Percentiles rank a stretch among this genome's conserved stretches.
phyloP scores from a whole-genome alignment of 2,797 vertebrate species.

The Eulemur albifrons region DNA sequence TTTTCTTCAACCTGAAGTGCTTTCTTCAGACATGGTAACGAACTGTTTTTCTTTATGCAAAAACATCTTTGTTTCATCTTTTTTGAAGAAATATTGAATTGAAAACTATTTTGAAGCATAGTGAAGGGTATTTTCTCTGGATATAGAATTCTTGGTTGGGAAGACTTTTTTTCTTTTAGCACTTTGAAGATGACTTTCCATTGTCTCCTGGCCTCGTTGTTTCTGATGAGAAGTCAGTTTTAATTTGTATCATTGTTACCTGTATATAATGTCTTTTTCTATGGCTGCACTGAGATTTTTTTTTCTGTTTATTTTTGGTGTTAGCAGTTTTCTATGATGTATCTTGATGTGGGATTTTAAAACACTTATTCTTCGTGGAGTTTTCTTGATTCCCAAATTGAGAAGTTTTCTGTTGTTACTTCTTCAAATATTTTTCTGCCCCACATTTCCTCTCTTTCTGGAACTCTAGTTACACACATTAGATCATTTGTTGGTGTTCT shows the following conservation, averaged over 20 bases:
- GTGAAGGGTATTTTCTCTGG: not conserved
- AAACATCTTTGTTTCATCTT: not conserved
- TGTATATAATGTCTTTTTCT: not conserved
- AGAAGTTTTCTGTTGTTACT: constrained; percentile 21
- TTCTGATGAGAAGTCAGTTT: not conserved
- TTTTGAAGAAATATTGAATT: too few species aligned
- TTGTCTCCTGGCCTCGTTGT: not conserved
- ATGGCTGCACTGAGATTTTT: not conserved
- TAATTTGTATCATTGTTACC: not conserved
- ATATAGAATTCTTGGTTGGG: not conserved
- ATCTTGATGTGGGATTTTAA: not conserved
- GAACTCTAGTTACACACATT: not conserved
- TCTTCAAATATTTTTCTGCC: constrained; percentile 35
- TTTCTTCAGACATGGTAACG: not conserved
- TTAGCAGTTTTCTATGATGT: not conserved
- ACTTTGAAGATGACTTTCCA: not conserved
- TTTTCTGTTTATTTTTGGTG: not conserved
- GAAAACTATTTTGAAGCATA: too few species aligned
- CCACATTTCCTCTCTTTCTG: not conserved
- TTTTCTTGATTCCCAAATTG: constrained; percentile 5
- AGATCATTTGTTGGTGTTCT: not conserved
- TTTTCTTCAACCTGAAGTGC: not conserved
- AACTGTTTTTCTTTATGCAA: not conserved
- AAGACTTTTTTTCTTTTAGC: not conserved
- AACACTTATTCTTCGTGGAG: not conserved